phyloP scores from a whole-genome alignment of 2,113 vertebrate species.

The Sorex araneus region DNA sequence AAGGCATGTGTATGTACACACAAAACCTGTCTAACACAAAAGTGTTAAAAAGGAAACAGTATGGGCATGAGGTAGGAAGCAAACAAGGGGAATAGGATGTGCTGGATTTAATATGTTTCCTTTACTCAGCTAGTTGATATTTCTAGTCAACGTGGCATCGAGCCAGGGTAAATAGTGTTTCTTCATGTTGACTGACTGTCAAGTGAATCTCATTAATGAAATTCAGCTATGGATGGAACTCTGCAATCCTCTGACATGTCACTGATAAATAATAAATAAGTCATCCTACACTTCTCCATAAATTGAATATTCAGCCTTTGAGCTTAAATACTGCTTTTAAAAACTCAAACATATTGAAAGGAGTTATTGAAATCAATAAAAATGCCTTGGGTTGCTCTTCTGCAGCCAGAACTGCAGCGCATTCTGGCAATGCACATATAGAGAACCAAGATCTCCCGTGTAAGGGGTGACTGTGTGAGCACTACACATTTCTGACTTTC shows the following conservation, averaged over 20 bases:
- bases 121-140: background rate
- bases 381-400: background rate
- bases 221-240: background rate
- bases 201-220: background rate
- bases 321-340: constrained; percentile 26
- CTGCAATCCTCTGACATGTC: background rate
- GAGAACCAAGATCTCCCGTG: no score
- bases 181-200: background rate
- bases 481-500: background rate
- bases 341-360: background rate
- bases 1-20: no score
- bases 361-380: background rate
- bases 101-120: background rate
- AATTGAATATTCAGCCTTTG: background rate
- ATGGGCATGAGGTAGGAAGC: background rate
- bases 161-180: background rate
- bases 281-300: background rate
- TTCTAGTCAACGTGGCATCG: background rate
- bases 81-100: background rate
- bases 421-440: background rate
- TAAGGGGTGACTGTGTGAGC: no score
- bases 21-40: no score
- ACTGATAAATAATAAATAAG: background rate
- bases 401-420: background rate
- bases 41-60: no score